A percentile compares a stretch with the other conserved stretches of the same genome.
phyloP scores from a whole-genome alignment of 2,797 vertebrate genomes.

The Dendrocincla tyrannina region DNA sequence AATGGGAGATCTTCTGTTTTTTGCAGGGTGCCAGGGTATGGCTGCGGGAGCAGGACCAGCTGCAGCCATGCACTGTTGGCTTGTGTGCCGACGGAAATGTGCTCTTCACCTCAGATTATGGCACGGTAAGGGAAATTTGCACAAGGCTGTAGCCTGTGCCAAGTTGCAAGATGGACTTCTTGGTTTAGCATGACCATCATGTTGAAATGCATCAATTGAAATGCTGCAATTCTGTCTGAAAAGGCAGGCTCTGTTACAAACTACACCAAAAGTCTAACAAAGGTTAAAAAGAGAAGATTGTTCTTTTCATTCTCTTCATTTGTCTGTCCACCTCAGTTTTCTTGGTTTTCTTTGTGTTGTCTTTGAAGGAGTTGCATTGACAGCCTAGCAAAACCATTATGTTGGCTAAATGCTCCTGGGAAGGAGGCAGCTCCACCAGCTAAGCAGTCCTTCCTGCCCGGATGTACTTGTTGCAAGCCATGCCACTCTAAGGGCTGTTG shows the following conservation, averaged over 20 bases:
- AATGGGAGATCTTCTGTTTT: neutral
- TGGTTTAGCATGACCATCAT: neutral
- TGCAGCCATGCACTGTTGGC: conserved; percentile 84
- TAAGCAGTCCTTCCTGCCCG: neutral
- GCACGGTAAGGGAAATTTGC: conserved; percentile 77
- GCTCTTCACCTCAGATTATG: conserved; percentile 84
- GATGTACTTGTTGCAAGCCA: neutral
- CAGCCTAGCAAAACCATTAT: neutral
- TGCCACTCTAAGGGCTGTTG: neutral
- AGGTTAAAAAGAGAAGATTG: neutral
- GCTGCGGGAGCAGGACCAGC: conserved; percentile 84
- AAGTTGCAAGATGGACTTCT: neutral
- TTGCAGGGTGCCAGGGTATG: conserved; percentile 86
- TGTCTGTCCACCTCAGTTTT: neutral
- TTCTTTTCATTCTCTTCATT: neutral
- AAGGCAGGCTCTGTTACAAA: neutral
- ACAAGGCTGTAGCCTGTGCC: neutral
- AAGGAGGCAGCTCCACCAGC: neutral
- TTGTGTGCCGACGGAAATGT: conserved; percentile 76
- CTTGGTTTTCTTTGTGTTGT: neutral
- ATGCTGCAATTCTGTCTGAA: neutral
- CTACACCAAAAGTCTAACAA: neutral
- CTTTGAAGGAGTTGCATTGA: neutral
- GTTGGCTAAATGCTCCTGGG: neutral
- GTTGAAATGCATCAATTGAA: neutral